Base-by-base conservation (phyloP, 2,797 vertebrate genomes). In the Acrossocheilus wenchowensis region DNA sequence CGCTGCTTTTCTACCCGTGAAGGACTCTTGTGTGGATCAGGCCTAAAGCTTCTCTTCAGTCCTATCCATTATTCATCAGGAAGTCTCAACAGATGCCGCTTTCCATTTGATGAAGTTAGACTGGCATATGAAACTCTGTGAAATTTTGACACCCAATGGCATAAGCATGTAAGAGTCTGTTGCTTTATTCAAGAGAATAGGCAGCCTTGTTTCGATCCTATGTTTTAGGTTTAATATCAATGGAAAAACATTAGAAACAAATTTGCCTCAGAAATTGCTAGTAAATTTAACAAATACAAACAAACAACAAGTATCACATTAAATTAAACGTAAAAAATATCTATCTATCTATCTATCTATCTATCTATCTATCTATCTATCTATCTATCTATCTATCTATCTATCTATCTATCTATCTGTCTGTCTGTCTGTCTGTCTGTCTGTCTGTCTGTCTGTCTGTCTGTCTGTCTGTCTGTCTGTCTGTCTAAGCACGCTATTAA, bases 21-120 rank as follows among this genome's bases (percentile, higher is more conserved):
- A 64, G 45, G 12, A 69, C 48, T 34, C 14, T 45, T 17, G 71
- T 84, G 68, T 81, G 41, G 43, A 66, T 45, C 82, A 84, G 71
- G 57, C 54, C 82, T 75, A 68, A 81, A 87, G 48, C 45, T 66
- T 80, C 82, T 68, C 26, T 81, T 80, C 77, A 60, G 52, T 74
- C 17, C 34, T 73, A 87, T 87, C 69, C 82, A 87, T 84, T 87
- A 81, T 85, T 88, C 72, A 85, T 50, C 73, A 62, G 72, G 43
- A 64, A 45, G 10, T 54, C 79, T 77, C 71, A 77, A 69, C 19
- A 80, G 87, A 88, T 69, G 79, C 39, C 4, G n/a, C 19, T 41
- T 39, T 87, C 12, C 69, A 84, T 85, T 69, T 88, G 78, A 85
- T 75, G 6, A 48, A 80, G 52, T 77, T 62, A 64, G 69, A 84